phyloP scores from a whole-genome alignment of 2,113 vertebrate species.

The Bambusicola thoracicus region DNA sequence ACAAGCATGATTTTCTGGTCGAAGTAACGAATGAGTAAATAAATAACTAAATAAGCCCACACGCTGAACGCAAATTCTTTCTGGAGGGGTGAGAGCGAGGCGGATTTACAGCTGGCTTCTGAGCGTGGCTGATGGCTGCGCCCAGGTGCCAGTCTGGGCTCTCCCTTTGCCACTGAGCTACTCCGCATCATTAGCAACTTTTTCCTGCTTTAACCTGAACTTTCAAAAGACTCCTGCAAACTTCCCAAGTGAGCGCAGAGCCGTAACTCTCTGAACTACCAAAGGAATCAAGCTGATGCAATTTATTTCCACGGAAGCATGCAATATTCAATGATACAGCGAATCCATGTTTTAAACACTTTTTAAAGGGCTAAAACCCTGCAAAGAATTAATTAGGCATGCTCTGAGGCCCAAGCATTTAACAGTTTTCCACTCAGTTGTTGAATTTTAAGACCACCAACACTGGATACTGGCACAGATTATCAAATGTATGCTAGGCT shows the following conservation, averaged over 20 bases:
- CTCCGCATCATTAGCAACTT: not conserved
- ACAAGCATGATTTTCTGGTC: not conserved
- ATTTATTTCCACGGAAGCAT: slow-evolving; percentile 67
- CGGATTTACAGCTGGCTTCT: not conserved
- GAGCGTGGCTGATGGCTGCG: not conserved
- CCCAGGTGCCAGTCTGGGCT: not conserved
- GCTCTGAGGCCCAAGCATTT: slow-evolving; percentile 59
- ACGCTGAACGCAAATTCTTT: not conserved
- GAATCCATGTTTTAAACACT: slow-evolving; percentile 67
- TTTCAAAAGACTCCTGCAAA: slow-evolving; percentile 30
- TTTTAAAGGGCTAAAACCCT: slow-evolving; percentile 68
- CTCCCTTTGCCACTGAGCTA: not conserved
- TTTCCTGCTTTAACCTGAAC: not conserved
- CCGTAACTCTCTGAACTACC: slow-evolving; percentile 41
- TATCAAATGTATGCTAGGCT: slow-evolving; percentile 45
- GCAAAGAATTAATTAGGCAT: slow-evolving; percentile 73
- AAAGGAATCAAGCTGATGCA: slow-evolving; percentile 57
- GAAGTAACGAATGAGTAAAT: not conserved
- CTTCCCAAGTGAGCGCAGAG: not conserved
- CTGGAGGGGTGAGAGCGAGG: not conserved
- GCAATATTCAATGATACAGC: slow-evolving; percentile 67
- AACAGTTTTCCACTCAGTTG: slow-evolving; percentile 54
- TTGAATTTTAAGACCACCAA: slow-evolving; percentile 70
- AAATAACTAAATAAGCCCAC: not conserved
- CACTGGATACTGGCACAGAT: slow-evolving; percentile 62